Evolutionary conservation across 2,797 vertebrate species (phyloP), one percentile per base, ranked within the genome.

Genomic region (Botia kubotai): DNA sequence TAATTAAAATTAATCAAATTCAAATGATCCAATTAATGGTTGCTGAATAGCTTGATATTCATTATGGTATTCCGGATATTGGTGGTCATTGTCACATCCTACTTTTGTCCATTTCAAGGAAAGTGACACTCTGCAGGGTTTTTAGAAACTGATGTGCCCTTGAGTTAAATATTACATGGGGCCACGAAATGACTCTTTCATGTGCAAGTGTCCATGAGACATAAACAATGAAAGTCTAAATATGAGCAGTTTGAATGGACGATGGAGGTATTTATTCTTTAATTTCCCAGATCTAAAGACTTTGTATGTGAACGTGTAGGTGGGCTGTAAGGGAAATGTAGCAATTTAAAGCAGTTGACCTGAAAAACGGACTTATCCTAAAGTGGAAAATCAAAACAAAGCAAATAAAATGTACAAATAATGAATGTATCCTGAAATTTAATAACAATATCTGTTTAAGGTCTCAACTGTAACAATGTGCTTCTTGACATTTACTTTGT

Each of bases 231-330:
- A 16, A n/a, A n/a, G 16, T 29, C 46, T 70, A 71, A 71, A 63
- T 21, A 63, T 19, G 4, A 16, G 43, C 0, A n/a, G 12, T 62
- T 48, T 62, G 36, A 48, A 70, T 62, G 67, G 39, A 79, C 14
- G 50, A 21, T n/a, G 13, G 23, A 72, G 57, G n/a, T 19, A 72
- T 79, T 72, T 11, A 43, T 63, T 5, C 10, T 39, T 62, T 46
- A 55, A 52, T 53, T 5, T 53, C n/a, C 46, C 53, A 72, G 19
- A 72, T 62, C 46, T 26, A 19, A 43, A 55, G 48, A 50, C 43
- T 53, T 53, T 60, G 48, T 79, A 8, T 63, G 23, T 39, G 63
- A 52, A 6, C 4, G 6, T 29, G 53, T 52, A 79, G 77, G 68
- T 62, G 68, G 67, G 7, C 57, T 62, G 23, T 26, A 39, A 0